These are phyloP conservation scores for Nannoperca obscura DNA, from an alignment of 2,797 vertebrate species.

Conservation along the genomic window DNA sequence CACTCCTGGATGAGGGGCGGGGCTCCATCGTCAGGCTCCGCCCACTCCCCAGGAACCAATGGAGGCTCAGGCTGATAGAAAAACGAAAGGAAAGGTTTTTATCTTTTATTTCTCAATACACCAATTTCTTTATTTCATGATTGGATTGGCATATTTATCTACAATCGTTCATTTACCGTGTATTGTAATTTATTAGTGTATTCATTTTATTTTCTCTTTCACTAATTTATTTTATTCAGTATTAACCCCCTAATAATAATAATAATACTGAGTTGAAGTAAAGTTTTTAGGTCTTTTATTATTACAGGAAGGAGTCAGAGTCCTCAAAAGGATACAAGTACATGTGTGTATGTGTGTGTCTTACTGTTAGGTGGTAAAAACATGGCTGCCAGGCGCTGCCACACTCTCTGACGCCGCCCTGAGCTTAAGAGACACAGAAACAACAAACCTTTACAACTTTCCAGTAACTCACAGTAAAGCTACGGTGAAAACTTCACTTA, in stretches of 20 bases:
- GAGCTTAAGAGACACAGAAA: constrained; percentile 63
- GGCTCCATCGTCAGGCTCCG: background rate
- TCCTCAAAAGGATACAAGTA: background rate
- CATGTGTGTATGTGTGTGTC: background rate
- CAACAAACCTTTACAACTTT: background rate
- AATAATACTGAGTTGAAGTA: background rate
- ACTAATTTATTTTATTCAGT: too few species aligned
- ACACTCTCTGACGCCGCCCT: constrained; percentile 61
- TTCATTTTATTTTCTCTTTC: background rate
- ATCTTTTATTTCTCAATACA: background rate
- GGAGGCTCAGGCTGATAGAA: constrained; percentile 30
- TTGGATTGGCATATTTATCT: too few species aligned
- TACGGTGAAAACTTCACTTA: too few species aligned
- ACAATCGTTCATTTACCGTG: background rate
- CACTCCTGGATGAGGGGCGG: constrained; percentile 66
- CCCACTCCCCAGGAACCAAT: background rate
- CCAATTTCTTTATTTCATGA: background rate
- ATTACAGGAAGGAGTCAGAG: background rate
- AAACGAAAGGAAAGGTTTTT: background rate
- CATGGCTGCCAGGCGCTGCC: constrained; percentile 73
- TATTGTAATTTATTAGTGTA: background rate
- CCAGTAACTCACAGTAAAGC: too few species aligned
- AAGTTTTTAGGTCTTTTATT: too few species aligned
- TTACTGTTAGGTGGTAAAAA: constrained; percentile 46
- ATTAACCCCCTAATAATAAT: too few species aligned